Evolutionary conservation across 2,113 vertebrate species (phyloP), one percentile per base, ranked within the genome.

Genomic region (Apeltes quadracus): DNA sequence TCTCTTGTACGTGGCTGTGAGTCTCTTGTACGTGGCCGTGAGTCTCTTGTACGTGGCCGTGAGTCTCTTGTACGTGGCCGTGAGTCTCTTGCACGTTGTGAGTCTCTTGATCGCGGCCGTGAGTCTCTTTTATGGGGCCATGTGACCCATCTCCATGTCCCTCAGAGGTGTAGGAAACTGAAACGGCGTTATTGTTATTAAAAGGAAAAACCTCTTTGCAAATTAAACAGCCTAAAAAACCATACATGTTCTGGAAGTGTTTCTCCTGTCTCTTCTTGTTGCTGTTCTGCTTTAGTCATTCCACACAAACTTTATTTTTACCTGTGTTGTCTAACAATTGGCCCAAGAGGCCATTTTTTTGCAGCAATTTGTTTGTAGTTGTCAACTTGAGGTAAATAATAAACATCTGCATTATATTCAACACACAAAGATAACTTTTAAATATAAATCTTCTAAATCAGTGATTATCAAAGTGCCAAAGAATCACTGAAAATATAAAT

Each of bases 131-230:
- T 5, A 11, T 0, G 3, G 25, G 58, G 8, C 58, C 38, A 23
- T 25, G 38, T 11, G 22, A 27, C 23, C 44, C 23, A 18, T 29
- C 41, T 46, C 2, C 3, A 2, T 46, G 41, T 29, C 29, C 62
- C n/a, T 50, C 29, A 50, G 44, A 50, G 15, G 29, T 36, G 20
- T 64, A 29, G 44, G 13, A 48, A 64, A 64, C 62, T 64, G 44
- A 64, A 64, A 64, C 44, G 10, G 7, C 20, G 10, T 44, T 9
- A 66, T 27, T 39, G 12, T 61, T 16, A 66, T 27, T 46, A 58
- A 3, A 34, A 32, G 2, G 18, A 50, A 32, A 46, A 69, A 38
- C 27, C 14, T 53, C 32, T 53, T 51, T 41, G 39, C 59, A 61
- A 18, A 7, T 15, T 61, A 27, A 43, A 43, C 15, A 18, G 4